These are phyloP conservation scores for Epinotia ramella DNA, from an alignment of 2,888 invertebrate genomes.

Conservation along the genomic window DNA sequence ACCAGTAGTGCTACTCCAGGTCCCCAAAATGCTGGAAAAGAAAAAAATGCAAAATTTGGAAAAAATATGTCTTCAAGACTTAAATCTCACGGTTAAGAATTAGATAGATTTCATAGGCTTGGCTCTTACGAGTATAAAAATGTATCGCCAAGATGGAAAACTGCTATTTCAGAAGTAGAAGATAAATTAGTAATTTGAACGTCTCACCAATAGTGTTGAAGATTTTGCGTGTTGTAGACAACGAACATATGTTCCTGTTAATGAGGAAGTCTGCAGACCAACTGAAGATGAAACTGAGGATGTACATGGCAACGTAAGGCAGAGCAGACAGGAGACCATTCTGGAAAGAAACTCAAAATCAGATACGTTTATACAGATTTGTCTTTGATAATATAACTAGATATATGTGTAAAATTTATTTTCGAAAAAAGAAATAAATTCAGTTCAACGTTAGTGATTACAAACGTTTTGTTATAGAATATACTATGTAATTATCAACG, in stretches of 20 bases:
- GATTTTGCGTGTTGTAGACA: slow-evolving; percentile 86
- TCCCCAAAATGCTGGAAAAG: slow-evolving; percentile 85
- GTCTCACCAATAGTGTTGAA: slow-evolving; percentile 88
- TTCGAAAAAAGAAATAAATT: too few species aligned
- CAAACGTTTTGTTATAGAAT: too few species aligned
- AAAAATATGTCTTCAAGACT: too few species aligned
- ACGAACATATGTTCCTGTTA: slow-evolving; percentile 79
- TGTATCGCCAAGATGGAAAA: too few species aligned
- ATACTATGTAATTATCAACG: too few species aligned
- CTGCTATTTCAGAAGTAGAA: too few species aligned
- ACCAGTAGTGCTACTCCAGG: slow-evolving; percentile 89
- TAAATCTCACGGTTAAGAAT: too few species aligned
- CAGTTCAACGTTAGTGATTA: too few species aligned
- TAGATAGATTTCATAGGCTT: background rate
- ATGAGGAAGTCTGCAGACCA: slow-evolving; percentile 87
- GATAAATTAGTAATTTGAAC: too few species aligned
- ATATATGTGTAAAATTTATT: too few species aligned
- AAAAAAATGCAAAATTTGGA: too few species aligned
- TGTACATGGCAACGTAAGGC: slow-evolving; percentile 91
- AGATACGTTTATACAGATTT: background rate
- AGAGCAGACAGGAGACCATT: slow-evolving; percentile 89
- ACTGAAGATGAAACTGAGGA: slow-evolving; percentile 90
- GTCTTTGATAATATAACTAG: background rate
- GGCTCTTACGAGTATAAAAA: too few species aligned
- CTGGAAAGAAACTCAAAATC: slow-evolving; percentile 64